Percentiles rank a stretch among this genome's conserved stretches.
These are phyloP conservation scores for Neopelma chrysocephalum DNA, from an alignment of 2,797 vertebrate species.

Conservation along the genomic window DNA sequence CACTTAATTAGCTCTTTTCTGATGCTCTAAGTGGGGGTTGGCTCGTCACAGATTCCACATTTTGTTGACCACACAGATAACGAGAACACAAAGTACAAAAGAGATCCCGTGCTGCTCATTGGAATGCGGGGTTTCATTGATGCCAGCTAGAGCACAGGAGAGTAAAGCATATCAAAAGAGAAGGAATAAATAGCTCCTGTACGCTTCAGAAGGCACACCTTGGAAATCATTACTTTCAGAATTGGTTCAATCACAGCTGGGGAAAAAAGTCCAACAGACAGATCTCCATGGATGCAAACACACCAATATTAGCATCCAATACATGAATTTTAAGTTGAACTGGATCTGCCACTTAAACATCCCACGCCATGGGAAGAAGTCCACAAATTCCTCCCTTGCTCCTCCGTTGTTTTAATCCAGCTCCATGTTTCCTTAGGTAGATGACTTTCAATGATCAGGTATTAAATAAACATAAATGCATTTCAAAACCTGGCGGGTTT, in stretches of 20 bases:
- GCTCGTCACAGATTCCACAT: background rate
- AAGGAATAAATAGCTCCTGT: background rate
- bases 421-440: background rate
- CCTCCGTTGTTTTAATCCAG: background rate
- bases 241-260: background rate
- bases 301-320: rapidly evolving
- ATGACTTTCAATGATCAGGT: background rate
- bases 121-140: background rate
- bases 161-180: background rate
- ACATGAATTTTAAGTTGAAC: background rate
- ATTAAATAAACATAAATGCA: background rate
- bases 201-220: background rate
- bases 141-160: background rate
- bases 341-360: background rate
- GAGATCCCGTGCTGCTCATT: background rate
- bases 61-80: background rate
- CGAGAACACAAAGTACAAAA: background rate
- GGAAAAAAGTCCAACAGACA: background rate
- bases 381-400: background rate
- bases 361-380: background rate
- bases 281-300: background rate
- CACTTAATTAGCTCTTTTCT: background rate
- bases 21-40: background rate
- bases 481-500: background rate
- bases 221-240: background rate